Conservation (phyloP, 2,797 vertebrate species). For the Fringilla coelebs region DNA sequence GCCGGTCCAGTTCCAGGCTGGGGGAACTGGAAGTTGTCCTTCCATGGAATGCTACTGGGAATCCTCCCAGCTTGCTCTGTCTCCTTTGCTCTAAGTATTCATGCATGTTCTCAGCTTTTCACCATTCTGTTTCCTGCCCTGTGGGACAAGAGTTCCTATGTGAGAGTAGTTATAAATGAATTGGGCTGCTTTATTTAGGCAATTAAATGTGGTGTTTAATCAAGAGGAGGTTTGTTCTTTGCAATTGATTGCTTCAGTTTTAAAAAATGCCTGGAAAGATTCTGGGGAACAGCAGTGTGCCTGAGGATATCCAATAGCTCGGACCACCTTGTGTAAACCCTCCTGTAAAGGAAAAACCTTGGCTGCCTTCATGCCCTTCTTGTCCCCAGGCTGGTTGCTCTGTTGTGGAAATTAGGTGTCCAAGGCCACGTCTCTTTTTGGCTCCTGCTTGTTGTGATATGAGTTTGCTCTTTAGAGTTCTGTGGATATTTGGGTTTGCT, state of each 20-base stretch:
- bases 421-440: not conserved
- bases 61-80: not conserved
- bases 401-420: not conserved
- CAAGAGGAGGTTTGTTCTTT: not conserved
- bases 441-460: rapidly evolving
- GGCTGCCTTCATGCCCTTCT: not conserved
- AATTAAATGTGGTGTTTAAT: not conserved
- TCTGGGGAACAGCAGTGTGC: not conserved
- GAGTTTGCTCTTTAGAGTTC: not conserved
- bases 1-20: not conserved
- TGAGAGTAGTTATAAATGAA: not conserved
- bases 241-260: not conserved
- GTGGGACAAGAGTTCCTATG: not conserved
- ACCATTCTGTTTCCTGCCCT: not conserved
- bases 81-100: not conserved
- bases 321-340: not conserved
- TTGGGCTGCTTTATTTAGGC: not conserved
- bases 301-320: not conserved
- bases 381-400: not conserved
- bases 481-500: not conserved
- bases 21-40: not conserved
- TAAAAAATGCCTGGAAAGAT: not conserved
- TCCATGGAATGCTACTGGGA: not conserved
- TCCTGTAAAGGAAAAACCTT: not conserved
- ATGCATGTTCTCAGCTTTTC: not conserved